Base-by-base conservation (phyloP, 2,888 invertebrate species). In the Ephialtes manifestator region DNA sequence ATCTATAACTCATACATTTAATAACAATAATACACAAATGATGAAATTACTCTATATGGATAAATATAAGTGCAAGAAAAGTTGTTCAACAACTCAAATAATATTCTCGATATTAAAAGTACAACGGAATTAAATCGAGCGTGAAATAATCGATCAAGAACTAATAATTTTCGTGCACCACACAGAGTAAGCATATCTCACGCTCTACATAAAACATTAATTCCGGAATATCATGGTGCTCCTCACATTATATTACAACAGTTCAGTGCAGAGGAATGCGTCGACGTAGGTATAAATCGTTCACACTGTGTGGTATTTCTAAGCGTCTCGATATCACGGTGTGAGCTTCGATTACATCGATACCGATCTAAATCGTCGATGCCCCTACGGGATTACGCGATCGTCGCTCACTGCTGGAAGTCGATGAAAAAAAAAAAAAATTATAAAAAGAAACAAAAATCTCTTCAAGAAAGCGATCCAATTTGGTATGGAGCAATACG, bases 321-420 rank as follows among this genome's bases (percentile, higher is more conserved):
- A 67, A 75, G 71, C 84, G 81, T 74, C 70, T 72, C 55, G 53
- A 78, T 77, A 81, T 81, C 81, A 71, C 68, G 60, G 67, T 48
- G 78, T 39, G 18, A 60, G 68, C 74, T 31, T 74, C 74, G 70
- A 81, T 81, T 78, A 81, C 48, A 39, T 78, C 81, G 81, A 84
- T 84, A 81, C 53, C 70, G 81, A 84, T 84, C 84, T 84, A 81
- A 81, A 84, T 81, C 76, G 84, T 67, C 65, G 43, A 60, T n/a
- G n/a, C n/a, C n/a, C n/a, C n/a, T 55, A 24, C 15, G 46, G 51
- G 31, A 60, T 51, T 24, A 28, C 78, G 20, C 20, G 18, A 51
- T 51, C 51, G 28, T 71, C 48, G 55, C 18, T 76, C 70, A 31
- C 46, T 74, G 53, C 39, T 65, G n/a, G 67, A 72, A 68, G 70